Evolutionary conservation across 1,140 invertebrate genomes (phyloP), one percentile per base, ranked within the genome.

Genomic region (Phortica variegata): DNA sequence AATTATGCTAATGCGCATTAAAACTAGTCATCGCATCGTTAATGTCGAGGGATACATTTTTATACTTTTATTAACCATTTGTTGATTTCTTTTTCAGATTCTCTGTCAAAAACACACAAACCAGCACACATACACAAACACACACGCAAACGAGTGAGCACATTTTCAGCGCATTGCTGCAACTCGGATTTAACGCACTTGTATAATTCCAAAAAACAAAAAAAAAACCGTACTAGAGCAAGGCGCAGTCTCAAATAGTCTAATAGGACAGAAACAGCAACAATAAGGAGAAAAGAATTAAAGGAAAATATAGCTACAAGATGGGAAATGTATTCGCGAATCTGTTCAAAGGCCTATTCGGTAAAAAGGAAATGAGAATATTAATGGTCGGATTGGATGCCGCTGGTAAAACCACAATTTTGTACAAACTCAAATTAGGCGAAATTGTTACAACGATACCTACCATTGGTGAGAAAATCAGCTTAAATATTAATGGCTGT

Each of bases 381-480:
- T 84, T 97, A 78, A 97, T 97, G 94, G 95, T 87, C 61, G 95
- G 95, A 73, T 85, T 98, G 60, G 96, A 98, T 85, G 95, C 94
- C 72, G 96, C 96, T 81, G 96, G 96, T 83, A 98, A 98, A 89
- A 98, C 96, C 72, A 98, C 96, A 80, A 98, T 98, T 81, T 84
- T 98, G 80, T 98, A 98, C 85, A 98, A 98, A 87, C 86, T 99
- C 77, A 98, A 98, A 87, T 87, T 98, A 83, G 95, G 95, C 77
- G 96, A 98, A 91, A 96, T 98, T 83, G 95, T 98, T 68, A 98
- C 95, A 76, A 98, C 96, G 71, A 98, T 99, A 85, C 96, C 95
- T 63, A 99, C 96, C 65, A 98, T 98, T 85, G 95, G 95, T 95
- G 77, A 88, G 85, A 40, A 39, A 21, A 19, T 47, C 18, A 12